These are phyloP conservation scores for Bagarius yarrelli DNA, from an alignment of 2,113 vertebrate species.

Conservation along the genomic window DNA sequence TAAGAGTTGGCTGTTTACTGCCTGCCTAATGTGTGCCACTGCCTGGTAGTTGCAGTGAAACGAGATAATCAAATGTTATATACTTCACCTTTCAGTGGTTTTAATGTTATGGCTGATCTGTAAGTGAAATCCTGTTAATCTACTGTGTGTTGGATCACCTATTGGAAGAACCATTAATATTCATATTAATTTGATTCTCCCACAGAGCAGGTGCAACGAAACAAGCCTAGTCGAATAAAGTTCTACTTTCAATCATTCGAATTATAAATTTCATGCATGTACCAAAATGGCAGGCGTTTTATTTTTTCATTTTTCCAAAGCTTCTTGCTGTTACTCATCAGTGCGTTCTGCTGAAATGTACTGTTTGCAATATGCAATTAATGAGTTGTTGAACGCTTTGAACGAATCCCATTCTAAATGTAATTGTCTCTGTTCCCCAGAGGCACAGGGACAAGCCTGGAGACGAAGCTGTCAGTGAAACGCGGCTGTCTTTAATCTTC, in stretches of 20 bases:
- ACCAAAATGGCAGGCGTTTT: conserved; percentile 57
- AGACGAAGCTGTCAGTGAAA: conserved; percentile 58
- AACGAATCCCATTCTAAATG: conserved; percentile 74
- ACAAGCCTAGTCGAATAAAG: background rate
- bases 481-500: conserved; percentile 70
- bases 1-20: too few species aligned
- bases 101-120: background rate
- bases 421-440: conserved; percentile 73
- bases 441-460: conserved; percentile 49
- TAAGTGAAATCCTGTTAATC: background rate
- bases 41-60: too few species aligned
- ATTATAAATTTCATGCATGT: conserved; percentile 61
- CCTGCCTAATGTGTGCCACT: too few species aligned
- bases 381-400: conserved; percentile 77
- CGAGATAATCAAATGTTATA: too few species aligned
- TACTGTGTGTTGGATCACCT: background rate
- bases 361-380: conserved; percentile 76
- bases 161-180: conserved; percentile 8
- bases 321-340: conserved; percentile 71
- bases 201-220: conserved; percentile 7
- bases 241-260: conserved; percentile 44
- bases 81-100: too few species aligned
- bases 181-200: conserved; percentile 5
- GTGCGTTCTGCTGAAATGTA: conserved; percentile 74
- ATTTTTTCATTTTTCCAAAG: conserved; percentile 34